Evolutionary conservation across 2,797 vertebrate species (phyloP).

Genomic region (Macropus fuliginosus): DNA sequence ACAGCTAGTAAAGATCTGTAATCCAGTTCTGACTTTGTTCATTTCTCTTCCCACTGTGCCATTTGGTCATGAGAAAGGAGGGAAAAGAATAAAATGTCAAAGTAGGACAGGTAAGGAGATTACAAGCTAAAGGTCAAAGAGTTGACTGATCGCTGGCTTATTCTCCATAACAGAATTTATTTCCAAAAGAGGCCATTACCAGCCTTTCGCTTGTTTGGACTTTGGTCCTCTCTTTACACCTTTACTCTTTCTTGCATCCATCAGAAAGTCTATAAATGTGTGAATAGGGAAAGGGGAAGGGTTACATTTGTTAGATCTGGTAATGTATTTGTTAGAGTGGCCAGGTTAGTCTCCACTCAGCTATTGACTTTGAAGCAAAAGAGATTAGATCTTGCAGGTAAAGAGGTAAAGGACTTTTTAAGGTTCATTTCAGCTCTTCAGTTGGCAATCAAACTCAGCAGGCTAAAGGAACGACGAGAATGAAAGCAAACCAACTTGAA

Average conservation of each 20-base stretch:
- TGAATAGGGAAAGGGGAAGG: background rate
- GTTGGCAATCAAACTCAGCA: background rate
- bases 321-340: background rate
- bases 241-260: background rate
- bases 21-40: background rate
- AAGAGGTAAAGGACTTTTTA: background rate
- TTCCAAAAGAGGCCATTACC: background rate
- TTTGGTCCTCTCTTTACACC: background rate
- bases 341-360: background rate
- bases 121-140: background rate
- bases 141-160: background rate
- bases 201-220: background rate
- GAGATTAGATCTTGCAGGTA: background rate
- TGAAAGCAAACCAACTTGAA: background rate
- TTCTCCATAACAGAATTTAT: background rate
- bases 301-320: background rate
- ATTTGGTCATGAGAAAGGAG: background rate
- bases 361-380: background rate
- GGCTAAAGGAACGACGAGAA: background rate
- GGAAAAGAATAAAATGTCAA: background rate
- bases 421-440: background rate
- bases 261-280: background rate
- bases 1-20: background rate
- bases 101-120: background rate
- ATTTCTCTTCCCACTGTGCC: background rate